Conservation (phyloP, 2,113 vertebrate species). For the Callithrix jacchus region DNA sequence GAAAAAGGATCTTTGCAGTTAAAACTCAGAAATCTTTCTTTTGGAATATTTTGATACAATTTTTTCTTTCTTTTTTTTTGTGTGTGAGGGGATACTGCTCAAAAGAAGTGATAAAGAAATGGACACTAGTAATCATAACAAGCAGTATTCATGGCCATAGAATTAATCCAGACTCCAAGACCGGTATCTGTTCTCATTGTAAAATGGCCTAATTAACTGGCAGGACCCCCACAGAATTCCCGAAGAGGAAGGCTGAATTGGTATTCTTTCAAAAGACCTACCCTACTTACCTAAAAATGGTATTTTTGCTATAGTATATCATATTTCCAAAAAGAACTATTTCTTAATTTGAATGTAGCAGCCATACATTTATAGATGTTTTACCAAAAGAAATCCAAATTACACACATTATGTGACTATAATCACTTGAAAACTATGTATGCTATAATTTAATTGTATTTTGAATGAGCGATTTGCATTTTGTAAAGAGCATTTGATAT, state of each 20-base stretch:
- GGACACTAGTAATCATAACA: not conserved
- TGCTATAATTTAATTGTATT: constrained; percentile 64
- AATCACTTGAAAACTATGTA: constrained; percentile 48
- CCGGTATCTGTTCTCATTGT: constrained; percentile 1
- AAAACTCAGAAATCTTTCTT: constrained; percentile 24
- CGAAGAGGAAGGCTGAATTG: not conserved
- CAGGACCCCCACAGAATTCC: not conserved
- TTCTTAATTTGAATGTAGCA: constrained; percentile 55
- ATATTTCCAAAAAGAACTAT: constrained; percentile 31
- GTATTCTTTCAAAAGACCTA: constrained; percentile 26
- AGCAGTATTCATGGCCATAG: not conserved
- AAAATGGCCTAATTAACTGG: constrained; percentile 24
- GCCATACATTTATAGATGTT: constrained; percentile 14
- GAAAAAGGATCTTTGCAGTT: constrained; percentile 1
- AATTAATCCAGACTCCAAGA: constrained; percentile 7
- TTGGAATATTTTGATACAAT: not conserved
- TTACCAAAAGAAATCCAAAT: not conserved
- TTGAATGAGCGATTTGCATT: constrained; percentile 49
- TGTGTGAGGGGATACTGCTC: not conserved
- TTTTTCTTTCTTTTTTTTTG: not conserved
- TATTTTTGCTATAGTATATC: constrained; percentile 32
- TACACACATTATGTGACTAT: constrained; percentile 24
- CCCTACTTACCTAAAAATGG: not conserved
- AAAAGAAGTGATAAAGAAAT: not conserved
- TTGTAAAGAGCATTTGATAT: constrained; percentile 54